Conservation (phyloP, 2,888 invertebrate species). For the Spodoptera littoralis region DNA sequence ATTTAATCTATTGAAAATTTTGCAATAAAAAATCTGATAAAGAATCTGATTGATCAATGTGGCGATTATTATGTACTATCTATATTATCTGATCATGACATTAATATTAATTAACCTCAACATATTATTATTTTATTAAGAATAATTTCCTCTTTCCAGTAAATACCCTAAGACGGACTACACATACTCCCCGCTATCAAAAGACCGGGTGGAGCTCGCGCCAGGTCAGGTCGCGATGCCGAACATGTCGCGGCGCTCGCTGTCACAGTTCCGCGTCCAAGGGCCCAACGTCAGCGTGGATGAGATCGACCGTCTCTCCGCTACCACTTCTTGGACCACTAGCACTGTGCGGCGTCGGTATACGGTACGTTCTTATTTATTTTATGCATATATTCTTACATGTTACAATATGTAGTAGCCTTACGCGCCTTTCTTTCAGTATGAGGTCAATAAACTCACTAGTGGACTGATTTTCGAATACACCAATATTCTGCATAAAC, state of each 20-base stretch:
- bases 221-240: constrained; percentile 95
- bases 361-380: constrained; percentile 67
- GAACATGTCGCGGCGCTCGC: constrained; percentile 95
- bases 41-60: too few species aligned
- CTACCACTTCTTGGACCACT: constrained; percentile 67
- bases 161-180: constrained; percentile 97
- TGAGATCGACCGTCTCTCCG: constrained; percentile 72
- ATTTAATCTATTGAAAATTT: too few species aligned
- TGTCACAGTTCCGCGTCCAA: constrained; percentile 87
- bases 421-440: too few species aligned
- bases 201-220: constrained; percentile 93
- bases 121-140: background rate
- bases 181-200: constrained; percentile 95
- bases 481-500: too few species aligned
- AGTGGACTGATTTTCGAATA: too few species aligned
- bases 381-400: too few species aligned
- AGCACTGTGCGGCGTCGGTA: constrained; percentile 70
- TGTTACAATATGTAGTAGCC: too few species aligned
- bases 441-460: too few species aligned
- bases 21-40: too few species aligned
- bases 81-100: too few species aligned
- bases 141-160: constrained; percentile 80
- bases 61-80: too few species aligned
- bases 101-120: too few species aligned
- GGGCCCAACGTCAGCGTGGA: constrained; percentile 80